phyloP scores from a whole-genome alignment of 2,113 vertebrate genomes.

The Pungitius pungitius region DNA sequence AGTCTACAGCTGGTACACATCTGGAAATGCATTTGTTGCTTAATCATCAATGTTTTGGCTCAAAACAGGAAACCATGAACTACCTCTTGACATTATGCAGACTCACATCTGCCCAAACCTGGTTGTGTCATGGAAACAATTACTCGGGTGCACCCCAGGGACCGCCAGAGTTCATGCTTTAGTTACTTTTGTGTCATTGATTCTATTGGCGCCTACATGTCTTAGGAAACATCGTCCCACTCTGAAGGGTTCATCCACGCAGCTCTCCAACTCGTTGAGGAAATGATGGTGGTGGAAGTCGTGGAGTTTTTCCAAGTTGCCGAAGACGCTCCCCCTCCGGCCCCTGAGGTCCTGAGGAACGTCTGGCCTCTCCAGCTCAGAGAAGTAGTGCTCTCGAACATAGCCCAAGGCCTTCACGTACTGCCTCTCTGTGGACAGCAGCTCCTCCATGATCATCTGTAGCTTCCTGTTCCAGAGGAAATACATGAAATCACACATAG shows the following conservation, averaged over 20 bases:
- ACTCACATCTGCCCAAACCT: neutral
- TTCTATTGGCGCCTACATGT: conserved; percentile 71
- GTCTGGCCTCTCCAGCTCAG: conserved; percentile 79
- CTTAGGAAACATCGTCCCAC: conserved; percentile 81
- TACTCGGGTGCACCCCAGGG: neutral
- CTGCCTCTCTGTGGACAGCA: conserved; percentile 81
- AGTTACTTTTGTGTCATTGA: neutral
- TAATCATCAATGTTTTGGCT: neutral
- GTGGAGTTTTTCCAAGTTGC: conserved; percentile 82
- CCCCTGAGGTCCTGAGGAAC: conserved; percentile 83
- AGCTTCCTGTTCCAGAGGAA: conserved; percentile 68
- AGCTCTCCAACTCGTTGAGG: conserved; percentile 77
- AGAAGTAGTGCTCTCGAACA: conserved; percentile 79
- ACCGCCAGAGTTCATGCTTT: neutral
- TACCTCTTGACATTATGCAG: neutral
- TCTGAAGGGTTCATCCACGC: conserved; percentile 73
- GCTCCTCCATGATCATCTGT: conserved; percentile 78
- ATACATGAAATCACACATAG: conserved; percentile 2
- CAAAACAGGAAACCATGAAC: conserved; percentile 5
- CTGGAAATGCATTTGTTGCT: conserved; percentile 1
- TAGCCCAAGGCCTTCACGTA: conserved; percentile 80
- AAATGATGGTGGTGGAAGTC: conserved; percentile 83
- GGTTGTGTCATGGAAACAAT: neutral
- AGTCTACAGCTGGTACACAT: conserved; percentile 8
- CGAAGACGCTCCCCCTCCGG: conserved; percentile 81